phyloP scores from a whole-genome alignment of 2,797 vertebrate genomes.

The Calcarius lapponicus region DNA sequence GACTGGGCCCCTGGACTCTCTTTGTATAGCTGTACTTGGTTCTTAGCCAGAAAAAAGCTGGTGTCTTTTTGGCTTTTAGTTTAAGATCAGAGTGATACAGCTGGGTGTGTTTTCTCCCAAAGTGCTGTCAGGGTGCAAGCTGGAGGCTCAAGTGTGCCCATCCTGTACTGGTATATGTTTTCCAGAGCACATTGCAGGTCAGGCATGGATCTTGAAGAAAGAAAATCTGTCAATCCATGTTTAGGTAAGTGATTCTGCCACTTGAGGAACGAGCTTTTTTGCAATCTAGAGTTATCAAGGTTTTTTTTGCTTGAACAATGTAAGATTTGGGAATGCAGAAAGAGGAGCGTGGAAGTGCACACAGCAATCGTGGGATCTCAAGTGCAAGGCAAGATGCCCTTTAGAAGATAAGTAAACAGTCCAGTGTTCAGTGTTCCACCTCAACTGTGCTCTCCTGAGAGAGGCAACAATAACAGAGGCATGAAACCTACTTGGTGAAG shows the following conservation, averaged over 20 bases:
- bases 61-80: neutral
- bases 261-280: neutral
- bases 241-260: neutral
- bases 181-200: neutral
- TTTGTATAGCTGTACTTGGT: neutral
- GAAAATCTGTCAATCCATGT: neutral
- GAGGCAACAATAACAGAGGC: neutral
- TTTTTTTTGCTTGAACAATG: neutral
- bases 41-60: neutral
- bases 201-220: neutral
- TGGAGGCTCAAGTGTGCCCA: neutral
- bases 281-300: neutral
- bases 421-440: neutral
- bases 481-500: slow-evolving; percentile 13
- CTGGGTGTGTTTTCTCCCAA: neutral
- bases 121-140: neutral
- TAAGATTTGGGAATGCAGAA: neutral
- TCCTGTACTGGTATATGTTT: neutral
- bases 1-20: neutral
- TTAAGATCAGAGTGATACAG: neutral
- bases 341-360: neutral
- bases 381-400: neutral
- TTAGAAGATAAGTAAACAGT: neutral
- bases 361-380: neutral
- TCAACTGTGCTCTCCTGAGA: neutral